Conservation (phyloP, 35 echinoderm and acorn worm genomes). For the Nesometra sesokonis region DNA sequence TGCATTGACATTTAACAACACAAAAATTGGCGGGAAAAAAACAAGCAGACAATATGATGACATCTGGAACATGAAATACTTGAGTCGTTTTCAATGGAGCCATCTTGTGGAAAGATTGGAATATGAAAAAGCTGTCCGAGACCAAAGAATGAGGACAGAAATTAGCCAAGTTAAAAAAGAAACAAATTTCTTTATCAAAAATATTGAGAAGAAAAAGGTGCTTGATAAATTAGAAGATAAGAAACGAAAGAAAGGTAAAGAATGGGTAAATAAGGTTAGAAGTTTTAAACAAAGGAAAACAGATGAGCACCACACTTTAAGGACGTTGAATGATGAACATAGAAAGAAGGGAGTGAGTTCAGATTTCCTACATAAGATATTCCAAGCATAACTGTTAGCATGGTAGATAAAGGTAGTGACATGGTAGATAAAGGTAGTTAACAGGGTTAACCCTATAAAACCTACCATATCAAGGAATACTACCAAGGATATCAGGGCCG, state of each 20-base stretch:
- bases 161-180: slow-evolving; percentile 68
- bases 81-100: slow-evolving; percentile 82
- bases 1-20: slow-evolving; percentile 80
- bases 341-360: background rate
- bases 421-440: too few species aligned
- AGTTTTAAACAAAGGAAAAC: slow-evolving; percentile 57
- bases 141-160: slow-evolving; percentile 75
- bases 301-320: slow-evolving; percentile 10
- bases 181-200: slow-evolving; percentile 69
- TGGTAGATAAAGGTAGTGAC: too few species aligned
- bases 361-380: background rate
- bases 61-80: slow-evolving; percentile 87
- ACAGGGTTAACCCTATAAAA: too few species aligned
- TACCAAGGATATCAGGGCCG: too few species aligned
- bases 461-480: too few species aligned
- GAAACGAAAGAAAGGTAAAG: slow-evolving; percentile 65
- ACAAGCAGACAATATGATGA: slow-evolving; percentile 75
- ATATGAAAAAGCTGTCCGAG: slow-evolving; percentile 70
- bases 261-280: slow-evolving; percentile 31
- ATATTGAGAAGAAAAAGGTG: slow-evolving; percentile 49
- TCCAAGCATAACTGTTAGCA: background rate
- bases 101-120: slow-evolving; percentile 68
- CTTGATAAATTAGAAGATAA: slow-evolving; percentile 58
- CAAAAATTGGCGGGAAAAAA: slow-evolving; percentile 54
- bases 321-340: background rate